Percentiles rank a stretch among this genome's conserved stretches.
Conservation (phyloP, 1,140 invertebrate genomes). For the Andrena cerasifolii region DNA sequence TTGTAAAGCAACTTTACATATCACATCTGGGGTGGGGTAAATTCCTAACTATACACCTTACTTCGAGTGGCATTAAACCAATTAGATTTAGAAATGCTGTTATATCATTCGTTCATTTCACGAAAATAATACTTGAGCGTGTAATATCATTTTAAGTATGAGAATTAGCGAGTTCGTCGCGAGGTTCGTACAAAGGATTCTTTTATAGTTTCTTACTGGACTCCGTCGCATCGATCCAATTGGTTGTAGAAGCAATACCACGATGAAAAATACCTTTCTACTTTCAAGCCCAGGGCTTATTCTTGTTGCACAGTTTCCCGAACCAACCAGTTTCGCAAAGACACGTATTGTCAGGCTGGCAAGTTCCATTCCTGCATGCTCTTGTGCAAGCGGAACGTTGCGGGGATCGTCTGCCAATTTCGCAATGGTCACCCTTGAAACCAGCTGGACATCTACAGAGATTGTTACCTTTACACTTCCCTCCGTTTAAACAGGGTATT, state of each 20-base stretch:
- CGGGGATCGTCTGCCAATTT: slow-evolving; percentile 87
- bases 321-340: slow-evolving; percentile 89
- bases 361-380: slow-evolving; percentile 88
- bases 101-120: background rate
- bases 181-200: background rate
- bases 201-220: background rate
- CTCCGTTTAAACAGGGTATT: slow-evolving; percentile 93
- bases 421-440: slow-evolving; percentile 92
- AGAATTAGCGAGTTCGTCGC: background rate
- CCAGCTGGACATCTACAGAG: slow-evolving; percentile 91
- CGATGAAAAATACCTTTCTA: slow-evolving; percentile 16
- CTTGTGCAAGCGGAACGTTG: slow-evolving; percentile 87
- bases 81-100: slow-evolving; percentile 48
- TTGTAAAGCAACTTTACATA: slow-evolving; percentile 82
- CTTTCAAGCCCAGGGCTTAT: slow-evolving; percentile 81
- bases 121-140: background rate
- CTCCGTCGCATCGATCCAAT: slow-evolving; percentile 24
- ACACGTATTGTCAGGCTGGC: slow-evolving; percentile 86
- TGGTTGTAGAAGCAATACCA: slow-evolving; percentile 33
- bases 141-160: background rate
- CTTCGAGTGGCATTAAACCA: slow-evolving; percentile 45
- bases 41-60: slow-evolving; percentile 64
- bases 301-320: slow-evolving; percentile 87
- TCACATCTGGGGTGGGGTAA: slow-evolving; percentile 79
- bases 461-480: slow-evolving; percentile 92